Percentiles rank a stretch among this genome's conserved stretches.
Evolutionary conservation across 2,888 invertebrate genomes (phyloP).

Genomic region (Odontomyia ornata): DNA sequence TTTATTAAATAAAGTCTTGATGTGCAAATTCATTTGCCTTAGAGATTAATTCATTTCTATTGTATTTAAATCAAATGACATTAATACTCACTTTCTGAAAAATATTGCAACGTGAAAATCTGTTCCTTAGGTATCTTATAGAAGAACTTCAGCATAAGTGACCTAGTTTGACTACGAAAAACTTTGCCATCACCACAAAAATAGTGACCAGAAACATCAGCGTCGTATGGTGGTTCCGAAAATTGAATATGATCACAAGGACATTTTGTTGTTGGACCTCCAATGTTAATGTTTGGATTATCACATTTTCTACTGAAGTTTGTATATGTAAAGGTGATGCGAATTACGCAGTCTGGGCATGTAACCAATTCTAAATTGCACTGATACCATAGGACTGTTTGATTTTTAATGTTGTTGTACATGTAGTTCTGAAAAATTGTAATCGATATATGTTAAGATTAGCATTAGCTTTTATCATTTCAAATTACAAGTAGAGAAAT

Average conservation of each 20-base stretch:
- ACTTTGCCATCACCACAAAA: conserved; percentile 68
- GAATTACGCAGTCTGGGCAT: conserved; percentile 73
- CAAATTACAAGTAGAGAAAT: too few relatives aligned
- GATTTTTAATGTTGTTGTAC: conserved; percentile 24
- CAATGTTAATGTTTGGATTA: conserved; percentile 54
- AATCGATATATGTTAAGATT: too few relatives aligned
- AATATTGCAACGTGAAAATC: conserved; percentile 72
- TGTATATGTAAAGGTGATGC: conserved; percentile 60
- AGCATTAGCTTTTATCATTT: too few relatives aligned
- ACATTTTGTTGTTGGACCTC: conserved; percentile 58
- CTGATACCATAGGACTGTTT: conserved; percentile 60
- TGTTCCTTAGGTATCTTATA: conserved; percentile 69
- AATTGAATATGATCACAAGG: conserved; percentile 73
- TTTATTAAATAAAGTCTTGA: neutral
- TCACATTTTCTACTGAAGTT: conserved; percentile 62
- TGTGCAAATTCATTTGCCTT: neutral
- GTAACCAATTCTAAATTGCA: conserved; percentile 75
- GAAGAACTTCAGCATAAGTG: conserved; percentile 69
- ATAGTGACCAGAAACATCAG: conserved; percentile 68
- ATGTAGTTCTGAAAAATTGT: conserved; percentile 31
- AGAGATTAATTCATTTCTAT: neutral
- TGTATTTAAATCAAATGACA: neutral
- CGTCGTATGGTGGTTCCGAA: conserved; percentile 72
- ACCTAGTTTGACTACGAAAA: conserved; percentile 71
- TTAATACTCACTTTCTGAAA: conserved; percentile 69